A percentile compares a stretch with the other conserved stretches of the same genome.
These are phyloP conservation scores for Drosophila chauvacae DNA, from an alignment of 1,140 invertebrate species.

Conservation along the genomic window DNA sequence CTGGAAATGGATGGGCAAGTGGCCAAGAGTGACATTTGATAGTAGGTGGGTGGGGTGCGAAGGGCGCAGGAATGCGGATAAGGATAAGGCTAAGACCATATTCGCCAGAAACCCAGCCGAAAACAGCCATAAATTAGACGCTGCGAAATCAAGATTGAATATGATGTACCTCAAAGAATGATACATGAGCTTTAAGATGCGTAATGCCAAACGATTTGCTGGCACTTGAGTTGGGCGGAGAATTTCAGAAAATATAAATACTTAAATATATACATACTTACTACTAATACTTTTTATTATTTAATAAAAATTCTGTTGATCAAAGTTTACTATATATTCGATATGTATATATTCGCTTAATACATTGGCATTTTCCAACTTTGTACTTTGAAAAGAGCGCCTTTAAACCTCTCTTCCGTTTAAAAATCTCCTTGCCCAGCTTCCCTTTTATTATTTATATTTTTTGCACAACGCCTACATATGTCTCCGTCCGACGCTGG, in stretches of 20 bases:
- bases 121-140: conserved; percentile 22
- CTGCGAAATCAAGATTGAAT: conserved; percentile 4
- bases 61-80: neutral
- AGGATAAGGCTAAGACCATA: neutral
- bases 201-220: neutral
- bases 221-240: neutral
- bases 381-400: neutral
- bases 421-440: neutral
- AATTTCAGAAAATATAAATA: too few relatives aligned
- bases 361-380: neutral
- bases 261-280: too few relatives aligned
- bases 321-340: too few relatives aligned
- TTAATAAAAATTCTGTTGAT: too few relatives aligned
- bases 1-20: conserved; percentile 11
- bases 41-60: neutral
- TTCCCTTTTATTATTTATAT: neutral
- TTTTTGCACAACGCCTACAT: conserved; percentile 6
- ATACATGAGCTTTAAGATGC: neutral
- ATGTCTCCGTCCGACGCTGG: neutral
- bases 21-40: conserved; percentile 26
- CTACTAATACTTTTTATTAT: too few relatives aligned
- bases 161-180: neutral
- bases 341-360: too few relatives aligned
- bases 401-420: neutral
- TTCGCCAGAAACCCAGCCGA: neutral